These are phyloP conservation scores for Aphelenchoides fujianensis DNA, from an alignment of 1,140 invertebrate genomes.

Conservation along the genomic window DNA sequence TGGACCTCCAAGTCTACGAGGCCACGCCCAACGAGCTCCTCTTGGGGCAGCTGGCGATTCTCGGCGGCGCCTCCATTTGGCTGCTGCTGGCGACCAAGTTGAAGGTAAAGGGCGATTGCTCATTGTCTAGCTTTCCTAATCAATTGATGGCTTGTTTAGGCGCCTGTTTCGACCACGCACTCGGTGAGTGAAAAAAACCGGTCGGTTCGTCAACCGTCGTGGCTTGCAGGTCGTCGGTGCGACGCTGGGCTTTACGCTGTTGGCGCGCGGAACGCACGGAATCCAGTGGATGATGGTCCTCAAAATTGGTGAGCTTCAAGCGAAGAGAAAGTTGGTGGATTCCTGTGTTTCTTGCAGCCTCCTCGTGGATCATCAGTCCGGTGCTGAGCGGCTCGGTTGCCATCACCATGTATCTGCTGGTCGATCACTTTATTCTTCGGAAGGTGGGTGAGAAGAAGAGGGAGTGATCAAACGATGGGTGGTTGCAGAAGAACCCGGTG, in stretches of 20 bases:
- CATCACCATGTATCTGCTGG: constrained; percentile 74
- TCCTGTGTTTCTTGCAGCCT: too few relatives aligned
- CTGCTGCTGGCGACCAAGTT: constrained; percentile 64
- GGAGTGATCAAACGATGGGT: neutral
- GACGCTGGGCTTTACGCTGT: constrained; percentile 87
- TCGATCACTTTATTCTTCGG: constrained; percentile 76
- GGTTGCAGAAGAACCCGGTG: constrained; percentile 71
- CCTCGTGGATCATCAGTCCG: constrained; percentile 93
- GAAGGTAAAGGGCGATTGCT: too few relatives aligned
- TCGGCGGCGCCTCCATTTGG: constrained; percentile 79
- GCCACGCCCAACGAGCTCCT: constrained; percentile 53
- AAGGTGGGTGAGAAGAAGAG: constrained; percentile 65
- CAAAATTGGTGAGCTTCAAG: too few relatives aligned
- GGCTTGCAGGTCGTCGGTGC: too few relatives aligned
- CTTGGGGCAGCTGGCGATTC: constrained; percentile 38
- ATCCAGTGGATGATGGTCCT: constrained; percentile 77
- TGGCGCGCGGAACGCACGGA: constrained; percentile 78
- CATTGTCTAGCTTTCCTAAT: constrained; percentile 4
- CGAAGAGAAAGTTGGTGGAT: too few relatives aligned
- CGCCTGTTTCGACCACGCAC: constrained; percentile 88
- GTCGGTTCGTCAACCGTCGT: too few relatives aligned
- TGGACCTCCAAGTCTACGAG: constrained; percentile 43
- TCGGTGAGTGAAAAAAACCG: too few relatives aligned
- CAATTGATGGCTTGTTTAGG: constrained; percentile 81
- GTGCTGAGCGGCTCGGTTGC: constrained; percentile 83